These are phyloP conservation scores for Zaprionus gabonicus DNA, from an alignment of 1,140 invertebrate species.

Conservation along the genomic window DNA sequence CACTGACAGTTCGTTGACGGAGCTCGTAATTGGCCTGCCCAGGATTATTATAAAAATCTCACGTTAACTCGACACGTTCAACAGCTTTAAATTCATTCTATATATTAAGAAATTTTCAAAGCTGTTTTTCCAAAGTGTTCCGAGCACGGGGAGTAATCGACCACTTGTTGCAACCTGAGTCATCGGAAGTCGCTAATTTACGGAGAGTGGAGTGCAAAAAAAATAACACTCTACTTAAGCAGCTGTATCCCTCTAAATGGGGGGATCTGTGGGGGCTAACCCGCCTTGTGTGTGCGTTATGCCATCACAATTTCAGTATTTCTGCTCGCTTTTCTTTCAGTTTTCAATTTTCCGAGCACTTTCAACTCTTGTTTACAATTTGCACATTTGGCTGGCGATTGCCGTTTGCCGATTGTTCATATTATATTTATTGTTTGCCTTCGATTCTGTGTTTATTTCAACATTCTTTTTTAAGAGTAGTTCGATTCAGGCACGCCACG, in stretches of 20 bases:
- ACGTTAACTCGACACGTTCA: background rate
- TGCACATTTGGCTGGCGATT: conserved; percentile 28
- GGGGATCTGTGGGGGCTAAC: background rate
- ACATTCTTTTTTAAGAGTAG: background rate
- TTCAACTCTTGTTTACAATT: conserved; percentile 30
- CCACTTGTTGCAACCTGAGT: conserved; percentile 36
- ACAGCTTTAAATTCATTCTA: background rate
- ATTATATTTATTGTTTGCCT: conserved; percentile 31
- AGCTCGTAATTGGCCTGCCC: conserved; percentile 7
- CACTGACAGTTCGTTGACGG: conserved; percentile 6
- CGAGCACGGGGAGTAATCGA: conserved; percentile 6
- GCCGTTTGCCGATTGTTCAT: conserved; percentile 20
- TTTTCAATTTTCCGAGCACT: conserved; percentile 16
- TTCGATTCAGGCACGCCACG: conserved; percentile 1
- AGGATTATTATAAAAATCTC: conserved; percentile 10
- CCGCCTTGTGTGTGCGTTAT: conserved; percentile 30
- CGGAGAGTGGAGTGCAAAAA: background rate
- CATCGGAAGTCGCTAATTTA: conserved; percentile 9
- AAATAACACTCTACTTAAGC: background rate
- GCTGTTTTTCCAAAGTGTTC: conserved; percentile 16
- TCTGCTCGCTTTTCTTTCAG: conserved; percentile 50
- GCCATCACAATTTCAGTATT: conserved; percentile 2
- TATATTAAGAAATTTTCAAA: conserved; percentile 1
- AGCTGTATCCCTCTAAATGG: background rate
- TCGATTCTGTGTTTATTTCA: conserved; percentile 63